A percentile compares a stretch with the other conserved stretches of the same genome.
phyloP scores from a whole-genome alignment of 2,888 invertebrate genomes.

The Melipona bicolor region DNA sequence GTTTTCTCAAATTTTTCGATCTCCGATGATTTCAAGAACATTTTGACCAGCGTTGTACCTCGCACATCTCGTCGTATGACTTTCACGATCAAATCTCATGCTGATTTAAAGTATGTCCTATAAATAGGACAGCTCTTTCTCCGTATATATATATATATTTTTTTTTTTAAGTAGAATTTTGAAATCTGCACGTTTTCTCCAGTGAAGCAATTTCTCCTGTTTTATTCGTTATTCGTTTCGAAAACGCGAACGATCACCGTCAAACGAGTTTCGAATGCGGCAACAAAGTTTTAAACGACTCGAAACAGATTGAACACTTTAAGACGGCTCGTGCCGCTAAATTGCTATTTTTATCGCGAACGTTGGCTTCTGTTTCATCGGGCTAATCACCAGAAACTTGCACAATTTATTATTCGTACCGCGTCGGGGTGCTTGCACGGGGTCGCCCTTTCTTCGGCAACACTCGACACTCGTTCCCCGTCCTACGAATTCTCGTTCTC shows the following conservation, averaged over 20 bases:
- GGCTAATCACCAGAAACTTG: slow-evolving; percentile 66
- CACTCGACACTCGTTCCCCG: slow-evolving; percentile 25
- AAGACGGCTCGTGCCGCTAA: slow-evolving; percentile 64
- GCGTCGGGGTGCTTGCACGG: slow-evolving; percentile 35
- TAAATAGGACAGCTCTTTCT: background rate
- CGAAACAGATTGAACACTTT: slow-evolving; percentile 61
- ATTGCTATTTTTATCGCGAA: slow-evolving; percentile 66
- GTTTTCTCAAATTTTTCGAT: background rate
- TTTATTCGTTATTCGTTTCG: slow-evolving; percentile 1
- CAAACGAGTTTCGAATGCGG: slow-evolving; percentile 36
- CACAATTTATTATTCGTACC: slow-evolving; percentile 59
- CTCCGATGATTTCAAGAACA: too few species aligned
- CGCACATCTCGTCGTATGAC: background rate
- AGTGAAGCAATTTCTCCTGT: background rate
- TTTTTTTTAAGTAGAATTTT: background rate
- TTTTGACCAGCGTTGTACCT: too few species aligned
- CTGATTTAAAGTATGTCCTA: background rate
- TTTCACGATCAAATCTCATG: background rate
- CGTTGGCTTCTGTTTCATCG: slow-evolving; percentile 56
- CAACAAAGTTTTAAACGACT: slow-evolving; percentile 63
- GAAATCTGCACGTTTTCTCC: background rate
- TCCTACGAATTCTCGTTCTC: slow-evolving; percentile 1
- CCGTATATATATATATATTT: too few species aligned
- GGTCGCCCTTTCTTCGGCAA: background rate
- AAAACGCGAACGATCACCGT: slow-evolving; percentile 2